Percentiles rank a stretch among this genome's conserved stretches.
phyloP scores from a whole-genome alignment of 2,797 vertebrate species.

The Chelmon rostratus region DNA sequence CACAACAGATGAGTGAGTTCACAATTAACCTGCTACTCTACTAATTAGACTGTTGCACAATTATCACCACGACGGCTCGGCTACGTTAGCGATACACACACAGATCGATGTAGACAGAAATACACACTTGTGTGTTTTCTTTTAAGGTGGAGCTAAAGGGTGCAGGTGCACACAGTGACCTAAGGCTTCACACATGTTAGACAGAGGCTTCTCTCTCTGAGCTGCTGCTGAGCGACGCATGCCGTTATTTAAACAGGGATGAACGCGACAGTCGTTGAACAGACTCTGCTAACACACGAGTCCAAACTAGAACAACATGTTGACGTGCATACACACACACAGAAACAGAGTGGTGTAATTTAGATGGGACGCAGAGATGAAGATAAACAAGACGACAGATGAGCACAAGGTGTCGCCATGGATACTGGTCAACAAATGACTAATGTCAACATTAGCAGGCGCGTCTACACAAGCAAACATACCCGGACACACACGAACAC shows the following conservation, averaged over 20 bases:
- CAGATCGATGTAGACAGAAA: background rate
- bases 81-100: background rate
- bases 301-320: background rate
- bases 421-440: constrained; percentile 48
- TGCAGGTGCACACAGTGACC: background rate
- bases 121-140: background rate
- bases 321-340: background rate
- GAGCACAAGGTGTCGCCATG: constrained; percentile 9
- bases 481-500: background rate
- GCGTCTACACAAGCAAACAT: constrained; percentile 13
- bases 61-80: background rate
- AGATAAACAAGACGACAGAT: constrained; percentile 22
- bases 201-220: background rate
- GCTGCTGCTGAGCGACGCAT: background rate
- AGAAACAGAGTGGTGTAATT: constrained; percentile 3
- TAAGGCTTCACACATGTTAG: background rate
- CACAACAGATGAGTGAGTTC: background rate
- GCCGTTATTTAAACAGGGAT: background rate
- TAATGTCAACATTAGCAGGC: constrained; percentile 39
- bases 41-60: background rate
- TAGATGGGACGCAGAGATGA: background rate
- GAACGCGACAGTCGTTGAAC: background rate
- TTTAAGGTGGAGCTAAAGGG: background rate
- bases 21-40: background rate
- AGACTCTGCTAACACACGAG: background rate